phyloP scores from a whole-genome alignment of 2,888 invertebrate species.

The Epistrophe grossulariae region DNA sequence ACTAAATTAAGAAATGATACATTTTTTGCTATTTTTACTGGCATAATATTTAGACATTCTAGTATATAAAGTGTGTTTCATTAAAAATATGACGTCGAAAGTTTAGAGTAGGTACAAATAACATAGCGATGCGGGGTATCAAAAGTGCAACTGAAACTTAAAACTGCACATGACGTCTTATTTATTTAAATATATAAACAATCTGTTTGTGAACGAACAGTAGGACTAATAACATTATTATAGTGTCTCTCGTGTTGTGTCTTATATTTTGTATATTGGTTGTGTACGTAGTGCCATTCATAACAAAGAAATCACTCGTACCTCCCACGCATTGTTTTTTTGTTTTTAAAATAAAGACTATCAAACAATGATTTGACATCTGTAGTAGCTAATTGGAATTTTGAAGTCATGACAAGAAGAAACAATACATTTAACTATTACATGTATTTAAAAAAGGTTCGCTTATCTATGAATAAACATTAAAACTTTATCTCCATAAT shows the following conservation, averaged over 20 bases:
- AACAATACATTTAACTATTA: background rate
- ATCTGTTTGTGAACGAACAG: background rate
- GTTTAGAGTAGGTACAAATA: background rate
- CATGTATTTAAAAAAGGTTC: background rate
- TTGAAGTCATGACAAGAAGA: background rate
- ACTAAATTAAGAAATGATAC: constrained; percentile 18
- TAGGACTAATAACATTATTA: background rate
- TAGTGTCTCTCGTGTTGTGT: background rate
- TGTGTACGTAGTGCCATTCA: background rate
- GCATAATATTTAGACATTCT: constrained; percentile 17
- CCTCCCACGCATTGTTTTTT: background rate
- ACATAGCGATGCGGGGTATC: background rate
- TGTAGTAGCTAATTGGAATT: background rate
- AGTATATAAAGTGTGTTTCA: background rate
- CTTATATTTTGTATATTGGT: background rate
- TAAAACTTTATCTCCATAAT: background rate
- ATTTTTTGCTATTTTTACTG: background rate
- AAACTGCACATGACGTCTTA: constrained; percentile 17
- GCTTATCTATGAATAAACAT: background rate
- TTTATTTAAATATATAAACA: constrained; percentile 1
- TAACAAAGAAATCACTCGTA: constrained; percentile 16
- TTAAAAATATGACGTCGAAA: constrained; percentile 20
- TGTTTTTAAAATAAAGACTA: background rate
- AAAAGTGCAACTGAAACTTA: background rate
- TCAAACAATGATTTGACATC: background rate